Conservation (phyloP, 2,797 vertebrate species). For the Pitangus sulphuratus region DNA sequence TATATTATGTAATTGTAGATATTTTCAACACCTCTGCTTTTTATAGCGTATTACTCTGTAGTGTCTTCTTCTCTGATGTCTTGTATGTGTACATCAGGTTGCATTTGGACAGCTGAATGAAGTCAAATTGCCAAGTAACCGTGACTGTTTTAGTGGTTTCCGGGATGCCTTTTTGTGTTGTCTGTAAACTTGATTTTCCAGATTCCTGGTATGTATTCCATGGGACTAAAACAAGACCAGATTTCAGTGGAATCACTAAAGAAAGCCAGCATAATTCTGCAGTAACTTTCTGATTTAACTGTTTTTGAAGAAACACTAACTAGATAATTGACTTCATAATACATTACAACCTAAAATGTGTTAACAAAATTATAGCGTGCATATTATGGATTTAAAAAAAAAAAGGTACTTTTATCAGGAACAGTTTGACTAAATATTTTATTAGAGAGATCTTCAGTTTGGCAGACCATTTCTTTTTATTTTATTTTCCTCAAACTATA, state of each 20-base stretch:
- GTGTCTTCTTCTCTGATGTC: background rate
- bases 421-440: background rate
- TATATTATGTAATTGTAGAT: background rate
- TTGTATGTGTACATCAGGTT: background rate
- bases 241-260: background rate
- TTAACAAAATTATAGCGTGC: background rate
- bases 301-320: background rate
- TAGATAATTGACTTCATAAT: background rate
- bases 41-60: background rate
- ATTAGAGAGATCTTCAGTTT: background rate
- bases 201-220: fast-evolving
- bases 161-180: background rate
- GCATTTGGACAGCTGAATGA: background rate
- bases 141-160: background rate
- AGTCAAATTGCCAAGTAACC: background rate
- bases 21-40: background rate
- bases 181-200: background rate
- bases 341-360: background rate
- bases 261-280: background rate
- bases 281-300: background rate
- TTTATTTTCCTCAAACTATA: background rate
- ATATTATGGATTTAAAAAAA: background rate
- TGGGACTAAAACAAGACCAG: background rate
- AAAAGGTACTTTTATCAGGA: background rate
- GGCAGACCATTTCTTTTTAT: background rate